Percentiles rank a stretch among this genome's conserved stretches.
Evolutionary conservation across 2,113 vertebrate genomes (phyloP).

Genomic region (Phyllopteryx taeniolatus): DNA sequence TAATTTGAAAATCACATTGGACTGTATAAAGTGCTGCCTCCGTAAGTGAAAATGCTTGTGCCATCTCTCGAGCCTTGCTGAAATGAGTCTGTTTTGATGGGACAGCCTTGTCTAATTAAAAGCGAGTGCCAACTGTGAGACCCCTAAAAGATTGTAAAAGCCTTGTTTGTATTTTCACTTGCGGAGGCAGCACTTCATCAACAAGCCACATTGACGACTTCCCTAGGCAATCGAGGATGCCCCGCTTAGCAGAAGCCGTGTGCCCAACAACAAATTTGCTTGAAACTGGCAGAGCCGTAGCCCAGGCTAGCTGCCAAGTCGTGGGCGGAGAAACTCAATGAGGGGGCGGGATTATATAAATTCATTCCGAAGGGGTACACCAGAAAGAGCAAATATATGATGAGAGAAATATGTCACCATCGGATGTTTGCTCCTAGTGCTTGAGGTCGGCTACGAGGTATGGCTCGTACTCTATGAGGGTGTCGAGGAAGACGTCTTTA

Average conservation of each 20-base stretch:
- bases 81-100: no score
- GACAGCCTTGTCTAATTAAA: no score
- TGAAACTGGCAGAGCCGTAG: neutral
- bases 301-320: neutral
- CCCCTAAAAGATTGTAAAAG: neutral
- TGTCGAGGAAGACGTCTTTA: constrained; percentile 23
- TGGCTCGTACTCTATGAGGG: neutral
- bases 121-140: no score
- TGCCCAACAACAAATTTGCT: neutral
- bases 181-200: neutral
- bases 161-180: neutral
- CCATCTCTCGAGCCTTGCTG: no score
- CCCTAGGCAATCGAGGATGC: neutral
- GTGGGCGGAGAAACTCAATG: neutral
- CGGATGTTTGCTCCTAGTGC: neutral
- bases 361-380: neutral
- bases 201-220: neutral
- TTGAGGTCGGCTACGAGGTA: constrained; percentile 27
- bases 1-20: neutral
- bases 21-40: no score
- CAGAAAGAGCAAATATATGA: neutral
- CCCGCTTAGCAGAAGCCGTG: neutral
- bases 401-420: no score
- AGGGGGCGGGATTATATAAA: neutral
- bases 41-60: no score